Percentiles rank a stretch among this genome's conserved stretches.
These are phyloP conservation scores for Solenopsis invicta DNA, from an alignment of 1,140 invertebrate species.

Conservation along the genomic window DNA sequence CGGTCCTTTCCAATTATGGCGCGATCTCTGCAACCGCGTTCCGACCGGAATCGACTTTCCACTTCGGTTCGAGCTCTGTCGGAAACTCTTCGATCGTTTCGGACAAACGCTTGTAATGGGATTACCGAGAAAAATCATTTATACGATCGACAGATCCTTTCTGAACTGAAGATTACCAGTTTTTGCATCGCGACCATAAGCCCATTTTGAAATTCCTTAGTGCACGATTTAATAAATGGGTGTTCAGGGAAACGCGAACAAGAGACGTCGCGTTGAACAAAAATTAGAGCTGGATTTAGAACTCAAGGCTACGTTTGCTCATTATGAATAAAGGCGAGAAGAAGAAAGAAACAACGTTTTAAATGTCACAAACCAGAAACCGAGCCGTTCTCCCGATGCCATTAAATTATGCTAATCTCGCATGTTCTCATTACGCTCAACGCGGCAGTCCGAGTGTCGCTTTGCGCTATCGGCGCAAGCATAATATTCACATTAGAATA, in stretches of 20 bases:
- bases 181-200: neutral
- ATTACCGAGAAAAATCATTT: neutral
- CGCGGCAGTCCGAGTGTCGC: neutral
- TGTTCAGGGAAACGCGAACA: neutral
- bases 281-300: slow-evolving; percentile 65
- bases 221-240: neutral
- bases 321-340: neutral
- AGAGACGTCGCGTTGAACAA: neutral
- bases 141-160: neutral
- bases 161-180: neutral
- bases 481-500: neutral
- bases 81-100: slow-evolving; percentile 30
- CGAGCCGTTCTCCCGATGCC: neutral
- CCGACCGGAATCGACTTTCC: slow-evolving; percentile 10
- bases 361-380: slow-evolving; percentile 59
- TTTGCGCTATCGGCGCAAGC: neutral
- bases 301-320: slow-evolving; percentile 34
- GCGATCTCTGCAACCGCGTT: slow-evolving; percentile 6
- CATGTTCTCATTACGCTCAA: neutral
- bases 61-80: neutral
- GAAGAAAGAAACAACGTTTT: slow-evolving; percentile 34
- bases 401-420: slow-evolving; percentile 38
- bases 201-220: neutral
- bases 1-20: slow-evolving; percentile 13
- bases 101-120: neutral